Conservation (phyloP, 92 coral and sea anemone genomes). For the Porites evermanni region DNA sequence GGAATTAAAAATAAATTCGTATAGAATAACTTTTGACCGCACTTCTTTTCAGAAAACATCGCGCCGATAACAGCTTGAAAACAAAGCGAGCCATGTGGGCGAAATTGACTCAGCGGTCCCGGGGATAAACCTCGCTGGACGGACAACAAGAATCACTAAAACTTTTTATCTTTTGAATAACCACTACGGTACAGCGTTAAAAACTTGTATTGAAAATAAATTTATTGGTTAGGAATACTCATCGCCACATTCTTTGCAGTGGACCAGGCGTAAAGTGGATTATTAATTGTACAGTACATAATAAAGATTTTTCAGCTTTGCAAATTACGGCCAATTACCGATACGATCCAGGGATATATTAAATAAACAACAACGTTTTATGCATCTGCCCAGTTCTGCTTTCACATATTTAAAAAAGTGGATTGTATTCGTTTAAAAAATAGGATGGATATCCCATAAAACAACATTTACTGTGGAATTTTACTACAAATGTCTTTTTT, state of each 20-base stretch:
- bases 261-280: too few relatives aligned
- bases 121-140: not conserved
- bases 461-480: too few relatives aligned
- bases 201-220: not conserved
- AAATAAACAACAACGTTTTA: constrained; percentile 27
- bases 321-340: constrained; percentile 35
- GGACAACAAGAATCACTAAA: constrained; percentile 18
- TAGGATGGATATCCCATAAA: too few relatives aligned
- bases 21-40: constrained; percentile 36
- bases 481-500: too few relatives aligned
- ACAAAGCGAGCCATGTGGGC: constrained; percentile 16
- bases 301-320: not conserved
- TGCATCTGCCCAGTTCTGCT: constrained; percentile 3
- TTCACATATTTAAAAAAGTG: not conserved
- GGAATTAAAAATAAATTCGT: constrained; percentile 30
- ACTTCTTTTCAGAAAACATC: constrained; percentile 10
- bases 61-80: constrained; percentile 5
- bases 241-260: too few relatives aligned
- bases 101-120: not conserved
- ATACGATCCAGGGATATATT: not conserved
- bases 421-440: too few relatives aligned
- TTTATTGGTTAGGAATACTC: too few relatives aligned
- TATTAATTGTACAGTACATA: not conserved
- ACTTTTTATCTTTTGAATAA: constrained; percentile 17
- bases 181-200: not conserved